A percentile compares a stretch with the other conserved stretches of the same genome.
These are phyloP conservation scores for Drosophila prostipennis DNA, from an alignment of 2,888 invertebrate species.

Conservation along the genomic window DNA sequence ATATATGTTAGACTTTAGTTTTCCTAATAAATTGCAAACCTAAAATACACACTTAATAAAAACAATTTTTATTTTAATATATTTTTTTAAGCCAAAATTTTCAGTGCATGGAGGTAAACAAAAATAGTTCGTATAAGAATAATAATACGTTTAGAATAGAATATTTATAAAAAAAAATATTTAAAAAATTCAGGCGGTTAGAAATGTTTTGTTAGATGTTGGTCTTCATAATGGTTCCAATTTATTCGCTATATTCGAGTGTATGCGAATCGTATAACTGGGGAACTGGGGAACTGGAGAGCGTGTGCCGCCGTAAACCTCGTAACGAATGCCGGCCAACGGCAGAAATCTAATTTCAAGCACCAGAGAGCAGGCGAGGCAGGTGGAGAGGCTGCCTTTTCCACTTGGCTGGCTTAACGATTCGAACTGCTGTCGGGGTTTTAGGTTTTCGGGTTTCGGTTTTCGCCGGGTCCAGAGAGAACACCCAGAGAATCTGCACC, in stretches of 20 bases:
- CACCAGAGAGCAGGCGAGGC: slow-evolving; percentile 61
- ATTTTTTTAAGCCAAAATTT: too few relatives aligned
- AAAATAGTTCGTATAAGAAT: too few relatives aligned
- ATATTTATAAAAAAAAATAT: too few relatives aligned
- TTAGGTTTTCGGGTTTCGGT: not conserved
- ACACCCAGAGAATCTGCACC: not conserved
- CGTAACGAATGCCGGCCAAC: slow-evolving; percentile 67
- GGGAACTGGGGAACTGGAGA: slow-evolving; percentile 5
- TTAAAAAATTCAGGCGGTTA: too few relatives aligned
- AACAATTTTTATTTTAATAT: too few relatives aligned
- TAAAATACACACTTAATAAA: too few relatives aligned
- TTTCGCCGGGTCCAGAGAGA: slow-evolving; percentile 4
- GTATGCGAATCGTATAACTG: slow-evolving; percentile 1
- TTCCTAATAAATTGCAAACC: too few relatives aligned
- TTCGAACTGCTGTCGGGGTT: slow-evolving; percentile 57
- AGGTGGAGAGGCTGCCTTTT: slow-evolving; percentile 48
- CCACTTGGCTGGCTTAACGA: slow-evolving; percentile 74
- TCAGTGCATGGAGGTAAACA: too few relatives aligned
- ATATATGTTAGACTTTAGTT: too few relatives aligned
- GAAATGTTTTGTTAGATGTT: not conserved
- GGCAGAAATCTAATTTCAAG: slow-evolving; percentile 77
- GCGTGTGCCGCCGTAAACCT: slow-evolving; percentile 56
- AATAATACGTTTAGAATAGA: too few relatives aligned
- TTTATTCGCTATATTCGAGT: not conserved
- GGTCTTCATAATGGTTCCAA: not conserved